Evolutionary conservation across 2,113 vertebrate species (phyloP).

Genomic region (mouse (Mus musculus)): GRCm39 chr2:27542001-27542500

Average conservation of each 20-base stretch:
- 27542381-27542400: neutral
- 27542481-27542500: neutral
- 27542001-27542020: too few relatives aligned
- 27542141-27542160: neutral
- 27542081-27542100: neutral
- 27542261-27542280: neutral
- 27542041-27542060: neutral
- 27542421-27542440: fast-evolving
- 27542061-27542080: neutral
- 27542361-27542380: fast-evolving
- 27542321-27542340: neutral
- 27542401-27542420: fast-evolving
- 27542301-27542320: neutral
- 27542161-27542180: neutral
- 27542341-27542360: neutral
- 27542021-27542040: neutral
- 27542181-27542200: neutral
- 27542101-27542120: neutral
- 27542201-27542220: neutral
- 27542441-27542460: fast-evolving
- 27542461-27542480: neutral
- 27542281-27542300: neutral
- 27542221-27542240: neutral
- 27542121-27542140: neutral
- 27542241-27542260: neutral